Evolutionary conservation across 2,797 vertebrate genomes (phyloP), one percentile per base, ranked within the genome.

Genomic region (Alosa sapidissima): DNA sequence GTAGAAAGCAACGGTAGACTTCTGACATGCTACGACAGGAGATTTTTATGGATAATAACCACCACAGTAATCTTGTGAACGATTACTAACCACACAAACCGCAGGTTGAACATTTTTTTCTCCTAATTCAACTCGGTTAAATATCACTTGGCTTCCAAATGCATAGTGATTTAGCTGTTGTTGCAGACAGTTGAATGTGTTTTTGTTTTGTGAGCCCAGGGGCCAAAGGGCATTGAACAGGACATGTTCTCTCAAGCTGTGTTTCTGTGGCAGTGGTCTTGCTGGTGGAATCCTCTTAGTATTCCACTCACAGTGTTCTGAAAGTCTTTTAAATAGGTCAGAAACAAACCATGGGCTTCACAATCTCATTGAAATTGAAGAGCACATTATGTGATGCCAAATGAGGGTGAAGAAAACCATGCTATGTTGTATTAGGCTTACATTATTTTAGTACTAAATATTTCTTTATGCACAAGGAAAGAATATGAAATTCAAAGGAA

Each of bases 241-340:
- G 72, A 78, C 72, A 78, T 78, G 72, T 78, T 47, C 16, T 19
- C 72, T 78, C 72, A 78, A 21, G 72, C 72, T 9, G 36, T 47
- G 41, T 47, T 16, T 78, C 14, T 78, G 11, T 75, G 14, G 36
- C 19, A 45, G 16, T 47, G 36, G 7, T 21, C 72, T 78, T 45
- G 6, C 41, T 47, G 68, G 1, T 16, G 72, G 68, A 10, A 8
- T 78, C 72, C 41, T 47, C 60, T 62, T 62, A 62, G 60, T 65
- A 45, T 78, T 78, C 72, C 5, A 5, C 72, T 78, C 41, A 75
- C 68, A 75, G 14, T 4, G 14, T 16, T 24, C 13, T 21, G 16
- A 19, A 21, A 36, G 16, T 45, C 72, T 78, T 45, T 78, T 13
- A 36, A 72, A 41, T 72, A 28, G 21, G 11, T 41, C 36, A 72